A percentile compares a stretch with the other conserved stretches of the same genome.
phyloP scores from a whole-genome alignment of 2,113 vertebrate genomes.

The Empidonax alnorum region DNA sequence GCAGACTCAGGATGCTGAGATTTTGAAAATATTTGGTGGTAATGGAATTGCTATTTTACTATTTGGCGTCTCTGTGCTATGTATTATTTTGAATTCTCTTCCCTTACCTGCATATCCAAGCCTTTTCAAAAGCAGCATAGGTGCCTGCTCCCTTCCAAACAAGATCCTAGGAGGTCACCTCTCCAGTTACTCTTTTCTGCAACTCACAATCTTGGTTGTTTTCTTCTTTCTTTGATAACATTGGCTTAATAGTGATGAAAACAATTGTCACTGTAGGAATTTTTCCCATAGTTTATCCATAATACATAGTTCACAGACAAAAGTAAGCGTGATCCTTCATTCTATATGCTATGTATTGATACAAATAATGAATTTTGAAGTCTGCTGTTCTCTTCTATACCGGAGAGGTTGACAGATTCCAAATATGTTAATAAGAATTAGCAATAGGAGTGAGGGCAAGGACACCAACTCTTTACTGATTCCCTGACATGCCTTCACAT shows the following conservation, averaged over 20 bases:
- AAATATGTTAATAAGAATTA: neutral
- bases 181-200: neutral
- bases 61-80: neutral
- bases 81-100: neutral
- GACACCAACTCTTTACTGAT: neutral
- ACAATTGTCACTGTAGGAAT: neutral
- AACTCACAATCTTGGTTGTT: rapidly evolving
- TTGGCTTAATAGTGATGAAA: neutral
- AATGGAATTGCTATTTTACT: neutral
- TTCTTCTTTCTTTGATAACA: neutral
- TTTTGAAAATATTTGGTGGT: neutral
- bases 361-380: neutral
- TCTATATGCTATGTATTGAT: neutral
- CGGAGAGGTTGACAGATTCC: neutral
- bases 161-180: neutral
- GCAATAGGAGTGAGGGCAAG: neutral
- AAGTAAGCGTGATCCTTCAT: neutral
- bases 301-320: neutral
- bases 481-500: neutral
- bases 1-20: neutral
- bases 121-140: neutral
- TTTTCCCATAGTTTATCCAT: neutral
- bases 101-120: neutral
- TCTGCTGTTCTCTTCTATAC: neutral
- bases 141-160: neutral